A percentile compares a stretch with the other conserved stretches of the same genome.
These are phyloP conservation scores for Oryctolagus cuniculus DNA, from an alignment of 2,113 vertebrate genomes.

Conservation along the genomic window mOryCun1.1 NC_091444.1:23292001-23292500, in stretches of 20 bases:
- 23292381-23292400: background rate
- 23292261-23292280: constrained; percentile 73
- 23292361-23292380: background rate
- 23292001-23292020: constrained; percentile 81
- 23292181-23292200: constrained; percentile 74
- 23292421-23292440: background rate
- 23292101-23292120: constrained; percentile 78
- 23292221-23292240: constrained; percentile 66
- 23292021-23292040: constrained; percentile 77
- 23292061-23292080: constrained; percentile 67
- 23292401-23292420: background rate
- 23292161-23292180: constrained; percentile 79
- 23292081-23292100: constrained; percentile 46
- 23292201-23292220: constrained; percentile 71
- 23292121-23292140: constrained; percentile 72
- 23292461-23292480: background rate
- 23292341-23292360: background rate
- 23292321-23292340: background rate
- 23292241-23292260: constrained; percentile 59
- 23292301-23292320: background rate
- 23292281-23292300: background rate
- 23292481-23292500: background rate
- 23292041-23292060: constrained; percentile 73
- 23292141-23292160: constrained; percentile 42
- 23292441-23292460: background rate